Evolutionary conservation across 2,888 invertebrate species (phyloP).

Genomic region (Orthonevra nobilis): DNA sequence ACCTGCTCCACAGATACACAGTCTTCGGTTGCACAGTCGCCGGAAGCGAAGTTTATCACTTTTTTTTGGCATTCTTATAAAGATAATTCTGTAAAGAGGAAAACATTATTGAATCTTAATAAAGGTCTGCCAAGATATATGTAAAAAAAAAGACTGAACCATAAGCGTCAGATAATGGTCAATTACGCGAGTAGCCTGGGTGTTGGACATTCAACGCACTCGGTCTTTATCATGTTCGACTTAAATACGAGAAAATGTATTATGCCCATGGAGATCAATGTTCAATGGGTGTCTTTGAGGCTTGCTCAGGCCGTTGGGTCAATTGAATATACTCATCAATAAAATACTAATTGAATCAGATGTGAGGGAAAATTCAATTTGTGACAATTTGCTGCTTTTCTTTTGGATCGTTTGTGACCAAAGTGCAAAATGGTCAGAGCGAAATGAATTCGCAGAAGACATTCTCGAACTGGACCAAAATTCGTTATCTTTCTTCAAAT

Average conservation of each 20-base stretch:
- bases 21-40: conserved; percentile 73
- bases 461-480: too few species aligned
- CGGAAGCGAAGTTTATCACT: conserved; percentile 72
- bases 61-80: conserved; percentile 75
- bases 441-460: too few species aligned
- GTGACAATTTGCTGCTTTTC: conserved; percentile 48
- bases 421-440: conserved; percentile 1
- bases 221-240: conserved; percentile 18
- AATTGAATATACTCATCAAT: conserved; percentile 60
- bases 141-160: background rate
- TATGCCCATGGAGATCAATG: conserved; percentile 40
- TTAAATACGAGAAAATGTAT: conserved; percentile 10
- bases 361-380: conserved; percentile 54
- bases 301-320: conserved; percentile 59
- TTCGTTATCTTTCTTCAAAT: too few species aligned
- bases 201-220: conserved; percentile 23
- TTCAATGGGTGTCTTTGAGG: conserved; percentile 39
- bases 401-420: too few species aligned
- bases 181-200: conserved; percentile 11
- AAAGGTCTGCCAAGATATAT: background rate
- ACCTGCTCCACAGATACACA: conserved; percentile 75
- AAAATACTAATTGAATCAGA: conserved; percentile 64
- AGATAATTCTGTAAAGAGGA: conserved; percentile 23
- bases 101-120: background rate
- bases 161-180: conserved; percentile 21